Conservation (phyloP, 2,113 vertebrate genomes). For the Lethenteron camtschaticum region DNA sequence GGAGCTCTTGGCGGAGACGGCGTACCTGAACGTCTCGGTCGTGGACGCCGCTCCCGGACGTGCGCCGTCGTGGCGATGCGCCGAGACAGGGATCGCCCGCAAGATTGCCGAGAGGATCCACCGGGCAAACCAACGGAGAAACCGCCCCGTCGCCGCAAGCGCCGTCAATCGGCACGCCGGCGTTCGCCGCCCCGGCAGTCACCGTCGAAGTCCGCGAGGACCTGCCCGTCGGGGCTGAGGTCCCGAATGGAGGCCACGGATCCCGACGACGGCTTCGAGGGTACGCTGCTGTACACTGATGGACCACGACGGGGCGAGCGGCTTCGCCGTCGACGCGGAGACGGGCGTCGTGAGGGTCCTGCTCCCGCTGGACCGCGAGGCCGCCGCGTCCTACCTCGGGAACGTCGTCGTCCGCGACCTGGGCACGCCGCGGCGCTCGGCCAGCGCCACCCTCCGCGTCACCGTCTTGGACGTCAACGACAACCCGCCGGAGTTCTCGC, state of each 20-base stretch:
- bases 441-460: too few relatives aligned
- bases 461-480: too few relatives aligned
- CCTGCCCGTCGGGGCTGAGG: constrained; percentile 38
- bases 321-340: constrained; percentile 61
- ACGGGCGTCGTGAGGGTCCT: constrained; percentile 44
- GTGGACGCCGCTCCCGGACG: constrained; percentile 12
- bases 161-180: constrained; percentile 69
- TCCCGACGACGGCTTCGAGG: constrained; percentile 77
- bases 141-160: constrained; percentile 70
- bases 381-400: too few relatives aligned
- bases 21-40: constrained; percentile 78
- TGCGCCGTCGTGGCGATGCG: constrained; percentile 48
- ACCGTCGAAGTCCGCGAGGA: constrained; percentile 57
- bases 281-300: constrained; percentile 69
- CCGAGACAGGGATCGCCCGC: constrained; percentile 74
- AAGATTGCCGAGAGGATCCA: constrained; percentile 77
- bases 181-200: constrained; percentile 73
- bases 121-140: constrained; percentile 62
- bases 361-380: too few relatives aligned
- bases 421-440: too few relatives aligned
- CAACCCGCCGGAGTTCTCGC: too few relatives aligned
- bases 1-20: constrained; percentile 62
- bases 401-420: too few relatives aligned
- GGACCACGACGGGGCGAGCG: constrained; percentile 46
- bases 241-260: constrained; percentile 69